Evolutionary conservation across 2,888 invertebrate genomes (phyloP).

Genomic region (Thereva nobilitata): DNA sequence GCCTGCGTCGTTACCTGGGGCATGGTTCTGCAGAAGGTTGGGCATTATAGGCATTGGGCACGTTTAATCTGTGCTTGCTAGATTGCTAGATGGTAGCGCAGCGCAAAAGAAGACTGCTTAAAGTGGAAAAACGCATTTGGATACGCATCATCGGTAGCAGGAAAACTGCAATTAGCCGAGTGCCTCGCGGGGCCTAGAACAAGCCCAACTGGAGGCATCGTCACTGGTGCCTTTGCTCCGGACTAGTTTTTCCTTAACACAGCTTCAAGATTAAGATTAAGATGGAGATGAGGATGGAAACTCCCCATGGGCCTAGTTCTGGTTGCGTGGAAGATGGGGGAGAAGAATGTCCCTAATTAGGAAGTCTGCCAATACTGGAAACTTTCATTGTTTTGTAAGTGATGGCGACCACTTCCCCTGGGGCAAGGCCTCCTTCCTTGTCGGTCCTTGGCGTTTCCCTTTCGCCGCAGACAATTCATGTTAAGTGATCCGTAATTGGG

Average conservation of each 20-base stretch:
- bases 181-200: not conserved
- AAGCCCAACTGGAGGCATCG: not conserved
- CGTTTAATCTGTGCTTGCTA: not conserved
- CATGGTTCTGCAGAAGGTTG: too few species aligned
- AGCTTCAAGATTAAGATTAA: not conserved
- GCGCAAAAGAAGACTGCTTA: not conserved
- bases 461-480: constrained; percentile 12
- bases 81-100: not conserved
- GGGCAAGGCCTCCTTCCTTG: not conserved
- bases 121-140: not conserved
- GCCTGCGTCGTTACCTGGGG: too few species aligned
- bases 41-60: too few species aligned
- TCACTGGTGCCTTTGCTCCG: too few species aligned
- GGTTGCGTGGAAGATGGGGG: too few species aligned
- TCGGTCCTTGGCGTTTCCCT: not conserved
- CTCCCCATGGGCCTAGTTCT: not conserved
- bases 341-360: too few species aligned
- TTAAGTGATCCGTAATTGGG: constrained; percentile 37
- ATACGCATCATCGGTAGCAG: not conserved
- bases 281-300: not conserved
- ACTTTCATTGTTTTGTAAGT: not conserved
- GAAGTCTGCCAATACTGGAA: not conserved
- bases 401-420: not conserved
- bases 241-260: not conserved
- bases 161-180: constrained; percentile 10